Percentiles rank a stretch among this genome's conserved stretches.
Evolutionary conservation across 2,888 invertebrate genomes (phyloP).

Genomic region (Lumbricus terrestris): DNA sequence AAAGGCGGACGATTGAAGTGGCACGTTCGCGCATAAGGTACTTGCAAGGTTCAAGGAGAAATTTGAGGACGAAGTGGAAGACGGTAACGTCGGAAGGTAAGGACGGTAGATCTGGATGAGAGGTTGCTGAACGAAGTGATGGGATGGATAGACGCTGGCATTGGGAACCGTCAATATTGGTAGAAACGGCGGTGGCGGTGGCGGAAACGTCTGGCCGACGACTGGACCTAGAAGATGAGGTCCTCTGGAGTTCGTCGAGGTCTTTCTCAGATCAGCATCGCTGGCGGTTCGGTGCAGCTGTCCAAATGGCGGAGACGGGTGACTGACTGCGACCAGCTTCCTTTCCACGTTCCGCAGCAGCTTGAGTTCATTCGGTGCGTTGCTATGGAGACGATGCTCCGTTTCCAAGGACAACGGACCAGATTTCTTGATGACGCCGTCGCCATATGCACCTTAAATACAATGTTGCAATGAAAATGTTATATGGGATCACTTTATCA

Average conservation of each 20-base stretch:
- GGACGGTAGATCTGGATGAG: neutral
- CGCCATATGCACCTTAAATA: neutral
- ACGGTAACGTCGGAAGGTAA: neutral
- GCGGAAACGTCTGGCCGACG: neutral
- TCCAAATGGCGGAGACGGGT: neutral
- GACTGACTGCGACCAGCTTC: neutral
- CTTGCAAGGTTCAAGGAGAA: neutral
- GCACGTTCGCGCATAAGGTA: neutral
- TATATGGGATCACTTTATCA: neutral
- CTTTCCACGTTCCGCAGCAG: neutral
- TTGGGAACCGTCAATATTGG: neutral
- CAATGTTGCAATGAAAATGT: neutral
- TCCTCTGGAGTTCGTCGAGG: neutral
- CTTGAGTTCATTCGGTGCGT: neutral
- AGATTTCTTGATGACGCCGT: neutral
- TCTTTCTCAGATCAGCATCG: neutral
- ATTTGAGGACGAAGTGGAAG: neutral
- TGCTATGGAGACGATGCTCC: neutral
- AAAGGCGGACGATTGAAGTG: neutral
- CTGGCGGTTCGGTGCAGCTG: neutral
- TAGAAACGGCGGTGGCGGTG: neutral
- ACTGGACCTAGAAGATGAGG: neutral
- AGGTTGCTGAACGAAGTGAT: neutral
- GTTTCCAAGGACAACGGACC: neutral
- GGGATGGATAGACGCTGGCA: neutral